phyloP scores from a whole-genome alignment of 2,113 vertebrate species.

The Machaerirhynchus nigripectus region DNA sequence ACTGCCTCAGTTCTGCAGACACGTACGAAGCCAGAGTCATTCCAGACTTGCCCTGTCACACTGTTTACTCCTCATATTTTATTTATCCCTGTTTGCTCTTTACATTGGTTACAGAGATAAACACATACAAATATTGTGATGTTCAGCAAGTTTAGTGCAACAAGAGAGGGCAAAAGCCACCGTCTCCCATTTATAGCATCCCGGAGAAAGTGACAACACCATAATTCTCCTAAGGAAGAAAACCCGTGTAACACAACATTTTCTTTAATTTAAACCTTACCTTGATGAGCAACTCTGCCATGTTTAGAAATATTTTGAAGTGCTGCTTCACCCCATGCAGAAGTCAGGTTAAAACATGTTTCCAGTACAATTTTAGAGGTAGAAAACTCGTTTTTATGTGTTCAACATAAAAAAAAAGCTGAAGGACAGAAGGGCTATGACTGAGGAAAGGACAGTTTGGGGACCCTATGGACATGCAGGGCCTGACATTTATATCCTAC shows the following conservation, averaged over 20 bases:
- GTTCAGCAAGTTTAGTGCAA: background rate
- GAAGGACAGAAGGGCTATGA: background rate
- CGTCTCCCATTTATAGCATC: background rate
- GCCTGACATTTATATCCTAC: background rate
- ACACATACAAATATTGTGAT: background rate
- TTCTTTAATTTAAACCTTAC: background rate
- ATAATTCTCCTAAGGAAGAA: background rate
- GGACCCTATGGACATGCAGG: background rate
- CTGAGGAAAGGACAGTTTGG: background rate
- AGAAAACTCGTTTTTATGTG: background rate
- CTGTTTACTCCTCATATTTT: constrained; percentile 41
- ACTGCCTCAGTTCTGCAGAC: background rate
- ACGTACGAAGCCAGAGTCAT: background rate
- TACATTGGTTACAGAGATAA: background rate
- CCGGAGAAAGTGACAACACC: background rate
- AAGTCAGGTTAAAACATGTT: background rate
- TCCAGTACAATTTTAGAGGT: background rate
- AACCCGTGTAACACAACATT: background rate
- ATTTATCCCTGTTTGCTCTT: constrained; percentile 30
- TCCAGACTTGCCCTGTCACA: background rate
- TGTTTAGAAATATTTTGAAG: background rate
- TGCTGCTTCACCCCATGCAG: background rate
- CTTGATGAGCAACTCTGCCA: background rate
- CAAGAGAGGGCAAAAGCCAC: background rate
- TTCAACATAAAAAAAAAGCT: background rate